Base-by-base conservation (phyloP, 2,113 vertebrate species). In the Callionymus lyra region DNA sequence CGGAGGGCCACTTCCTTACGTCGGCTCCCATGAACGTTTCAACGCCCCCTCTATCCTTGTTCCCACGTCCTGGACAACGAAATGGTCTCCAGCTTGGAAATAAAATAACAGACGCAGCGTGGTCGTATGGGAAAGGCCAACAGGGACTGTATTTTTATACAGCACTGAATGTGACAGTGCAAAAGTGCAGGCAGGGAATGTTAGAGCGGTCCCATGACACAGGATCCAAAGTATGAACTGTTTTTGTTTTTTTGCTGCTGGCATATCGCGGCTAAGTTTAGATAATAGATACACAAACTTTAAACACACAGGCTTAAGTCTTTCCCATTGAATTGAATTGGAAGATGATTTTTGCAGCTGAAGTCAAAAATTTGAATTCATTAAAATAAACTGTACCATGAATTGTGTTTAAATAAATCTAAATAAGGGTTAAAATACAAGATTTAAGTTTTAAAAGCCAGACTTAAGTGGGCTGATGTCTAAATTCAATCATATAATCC, bases 71-170 rank as follows among this genome's bases (percentile, higher is more conserved):
- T 47, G 37, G 10, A 62, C 10, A n/a, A 51, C 47, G 50, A 56
- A 63, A 44, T 31, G 37, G 49, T 59, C 59, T 50, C 53, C 49
- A 31, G 21, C 21, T 27, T 8, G 21, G 21, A 34, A 53, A 51
- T 63, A 68, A 69, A 71, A 78, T 34, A 72, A 70, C 67, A 75
- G 46, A 50, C 10, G 34, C 46, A 35, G 41, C 21, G n/a, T 31
- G 35, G 31, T 65, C 60, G 51, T 71, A 69, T 80, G 79, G 51
- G 72, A 80, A 80, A 82, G 70, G 70, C 65, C 79, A 73, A 41
- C 41, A 21, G 55, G 70, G 53, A 74, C 12, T 12, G 15, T 63
- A 48, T 65, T 75, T 73, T 49, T 42, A 9, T 51, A 21, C 18
- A 2, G 18, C 6, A 34, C 31, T 48, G 63, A 62, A 44, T 41